Evolutionary conservation across 2,888 invertebrate species (phyloP).

Genomic region (Ceramica pisi): DNA sequence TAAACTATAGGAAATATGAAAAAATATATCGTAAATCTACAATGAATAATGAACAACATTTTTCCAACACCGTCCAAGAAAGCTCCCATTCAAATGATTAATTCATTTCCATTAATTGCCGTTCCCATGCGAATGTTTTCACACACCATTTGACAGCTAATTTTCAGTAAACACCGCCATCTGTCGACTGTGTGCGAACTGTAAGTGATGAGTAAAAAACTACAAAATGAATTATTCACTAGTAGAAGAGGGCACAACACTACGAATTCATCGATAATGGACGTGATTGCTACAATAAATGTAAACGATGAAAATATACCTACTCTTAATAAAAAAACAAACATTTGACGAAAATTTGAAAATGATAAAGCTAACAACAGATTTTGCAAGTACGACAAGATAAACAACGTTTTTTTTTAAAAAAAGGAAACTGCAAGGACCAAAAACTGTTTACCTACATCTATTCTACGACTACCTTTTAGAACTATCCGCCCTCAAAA

Average conservation of each 20-base stretch:
- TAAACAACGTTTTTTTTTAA: neutral
- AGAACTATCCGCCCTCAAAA: neutral
- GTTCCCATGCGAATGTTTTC: constrained; percentile 56
- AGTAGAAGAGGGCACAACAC: constrained; percentile 50
- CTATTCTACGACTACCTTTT: neutral
- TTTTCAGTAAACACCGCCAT: constrained; percentile 82
- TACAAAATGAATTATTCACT: constrained; percentile 80
- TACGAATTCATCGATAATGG: constrained; percentile 35
- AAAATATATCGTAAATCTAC: neutral
- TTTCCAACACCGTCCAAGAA: constrained; percentile 16
- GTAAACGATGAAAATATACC: neutral
- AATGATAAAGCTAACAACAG: neutral
- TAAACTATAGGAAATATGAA: neutral
- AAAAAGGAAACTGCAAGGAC: neutral
- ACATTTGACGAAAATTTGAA: neutral
- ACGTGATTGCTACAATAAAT: neutral
- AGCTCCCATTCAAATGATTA: constrained; percentile 37
- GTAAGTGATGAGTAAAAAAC: constrained; percentile 80
- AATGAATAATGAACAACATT: constrained; percentile 4
- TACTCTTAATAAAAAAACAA: neutral
- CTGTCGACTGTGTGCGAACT: constrained; percentile 74
- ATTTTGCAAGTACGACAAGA: neutral
- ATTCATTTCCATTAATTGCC: constrained; percentile 52
- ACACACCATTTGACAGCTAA: constrained; percentile 81
- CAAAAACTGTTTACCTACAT: neutral